Base-by-base conservation (phyloP, 2,797 vertebrate genomes). In the Gambusia yucatana region DNA sequence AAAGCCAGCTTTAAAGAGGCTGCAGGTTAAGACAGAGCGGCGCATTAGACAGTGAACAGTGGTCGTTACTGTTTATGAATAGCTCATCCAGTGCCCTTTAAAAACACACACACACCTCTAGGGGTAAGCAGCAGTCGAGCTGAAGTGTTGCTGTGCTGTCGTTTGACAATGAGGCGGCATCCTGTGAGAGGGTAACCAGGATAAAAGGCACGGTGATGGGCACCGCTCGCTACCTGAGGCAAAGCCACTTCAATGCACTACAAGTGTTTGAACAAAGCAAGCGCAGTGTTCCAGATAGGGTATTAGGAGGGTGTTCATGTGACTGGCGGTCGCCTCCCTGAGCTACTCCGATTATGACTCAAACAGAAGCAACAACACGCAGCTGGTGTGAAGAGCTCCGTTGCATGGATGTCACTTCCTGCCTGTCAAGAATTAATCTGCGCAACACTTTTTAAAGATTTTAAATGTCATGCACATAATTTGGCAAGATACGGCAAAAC, bases 61-160 rank as follows among this genome's bases (percentile, higher is more conserved):
- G 88, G 88, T 95, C 91, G 94, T 95, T 91, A 89, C 93, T 94
- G 95, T 94, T 96, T 95, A 96, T 95, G 95, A 97, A 96, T 96
- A 87, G 94, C 94, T 96, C 94, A 95, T 93, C 93, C 92, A 86
- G 88, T 94, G 94, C 90, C 94, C 95, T 97, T 97, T 96, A 96
- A 97, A 96, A 95, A 96, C 93, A 94, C 95, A 94, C 95, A 88
- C 81, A 92, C 87, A 88, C 81, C 87, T 92, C 85, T 82, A 39
- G 91, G 89, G 89, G 82, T 76, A 75, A 81, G 89, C 75, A 83
- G 85, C 87, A 84, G 90, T 90, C 77, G 81, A 91, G 95, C 86
- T 91, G 92, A 94, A 95, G 93, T 93, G 88, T 92, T 90, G 84
- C 82, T 91, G 92, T 89, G 92, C 93, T 87, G 82, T 91, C 93